A percentile compares a stretch with the other conserved stretches of the same genome.
Evolutionary conservation across 2,888 invertebrate genomes (phyloP).

Genomic region (Lissocephala sabroskyi): DNA sequence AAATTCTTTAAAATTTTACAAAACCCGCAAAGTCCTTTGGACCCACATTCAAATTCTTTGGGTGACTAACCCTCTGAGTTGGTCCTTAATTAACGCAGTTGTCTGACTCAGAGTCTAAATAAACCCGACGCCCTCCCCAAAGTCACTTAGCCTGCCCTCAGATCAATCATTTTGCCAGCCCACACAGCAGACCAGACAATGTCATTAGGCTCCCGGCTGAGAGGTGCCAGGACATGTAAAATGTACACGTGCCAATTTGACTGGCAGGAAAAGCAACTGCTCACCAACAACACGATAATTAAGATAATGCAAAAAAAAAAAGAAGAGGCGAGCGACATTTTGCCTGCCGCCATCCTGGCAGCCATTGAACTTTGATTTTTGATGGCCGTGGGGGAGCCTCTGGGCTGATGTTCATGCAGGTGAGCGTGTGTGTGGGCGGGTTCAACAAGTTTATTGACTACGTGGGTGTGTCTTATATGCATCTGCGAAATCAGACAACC

Average conservation of each 20-base stretch:
- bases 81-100: too few relatives aligned
- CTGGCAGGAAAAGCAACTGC: slow-evolving; percentile 10
- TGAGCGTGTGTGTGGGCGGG: too few relatives aligned
- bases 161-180: slow-evolving; percentile 29
- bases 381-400: too few relatives aligned
- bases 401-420: too few relatives aligned
- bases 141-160: too few relatives aligned
- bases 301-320: slow-evolving; percentile 36
- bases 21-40: too few relatives aligned
- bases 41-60: too few relatives aligned
- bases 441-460: slow-evolving; percentile 20
- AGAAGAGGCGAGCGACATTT: too few relatives aligned
- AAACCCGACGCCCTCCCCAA: too few relatives aligned
- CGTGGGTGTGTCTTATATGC: slow-evolving; percentile 1
- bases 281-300: slow-evolving; percentile 42
- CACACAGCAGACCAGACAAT: background rate
- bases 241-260: slow-evolving; percentile 32
- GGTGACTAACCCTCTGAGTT: too few relatives aligned
- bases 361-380: slow-evolving; percentile 27
- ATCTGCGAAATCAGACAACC: background rate
- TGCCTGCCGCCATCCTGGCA: background rate
- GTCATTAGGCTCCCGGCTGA: slow-evolving; percentile 15
- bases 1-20: too few relatives aligned
- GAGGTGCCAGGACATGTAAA: slow-evolving; percentile 6
- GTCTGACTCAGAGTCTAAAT: too few relatives aligned